phyloP scores from a whole-genome alignment of 1,140 invertebrate species.

The Coptotermes formosanus region DNA sequence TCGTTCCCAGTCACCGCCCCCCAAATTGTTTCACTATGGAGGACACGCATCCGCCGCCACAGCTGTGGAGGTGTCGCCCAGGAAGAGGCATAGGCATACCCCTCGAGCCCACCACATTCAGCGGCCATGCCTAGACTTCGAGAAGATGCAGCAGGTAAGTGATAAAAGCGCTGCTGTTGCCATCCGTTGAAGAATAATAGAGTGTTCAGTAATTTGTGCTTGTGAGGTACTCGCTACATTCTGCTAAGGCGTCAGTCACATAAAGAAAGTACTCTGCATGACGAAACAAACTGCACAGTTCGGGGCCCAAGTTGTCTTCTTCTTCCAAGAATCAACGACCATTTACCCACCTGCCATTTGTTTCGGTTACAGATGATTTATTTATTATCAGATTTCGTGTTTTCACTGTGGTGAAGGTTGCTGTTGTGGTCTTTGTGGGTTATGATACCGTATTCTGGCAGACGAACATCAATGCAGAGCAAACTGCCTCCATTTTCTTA shows the following conservation, averaged over 20 bases:
- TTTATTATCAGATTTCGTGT: not conserved
- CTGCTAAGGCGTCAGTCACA: no score
- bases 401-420: not conserved
- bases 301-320: no score
- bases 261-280: no score
- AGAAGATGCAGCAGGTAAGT: constrained; percentile 91
- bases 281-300: no score
- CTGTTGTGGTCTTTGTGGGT: not conserved
- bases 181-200: not conserved
- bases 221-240: no score
- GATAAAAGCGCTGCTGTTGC: not conserved
- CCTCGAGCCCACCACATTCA: constrained; percentile 49
- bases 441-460: no score
- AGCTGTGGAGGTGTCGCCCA: constrained; percentile 44
- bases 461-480: no score
- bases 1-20: constrained; percentile 60
- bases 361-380: not conserved
- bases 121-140: constrained; percentile 89
- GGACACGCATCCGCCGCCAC: constrained; percentile 52
- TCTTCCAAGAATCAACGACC: no score
- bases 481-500: no score
- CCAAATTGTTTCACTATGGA: constrained; percentile 69
- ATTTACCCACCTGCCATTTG: no score
- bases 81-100: constrained; percentile 59
- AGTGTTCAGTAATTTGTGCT: no score